Conservation (phyloP, 2,888 invertebrate species). For the Xestia c-nigrum region DNA sequence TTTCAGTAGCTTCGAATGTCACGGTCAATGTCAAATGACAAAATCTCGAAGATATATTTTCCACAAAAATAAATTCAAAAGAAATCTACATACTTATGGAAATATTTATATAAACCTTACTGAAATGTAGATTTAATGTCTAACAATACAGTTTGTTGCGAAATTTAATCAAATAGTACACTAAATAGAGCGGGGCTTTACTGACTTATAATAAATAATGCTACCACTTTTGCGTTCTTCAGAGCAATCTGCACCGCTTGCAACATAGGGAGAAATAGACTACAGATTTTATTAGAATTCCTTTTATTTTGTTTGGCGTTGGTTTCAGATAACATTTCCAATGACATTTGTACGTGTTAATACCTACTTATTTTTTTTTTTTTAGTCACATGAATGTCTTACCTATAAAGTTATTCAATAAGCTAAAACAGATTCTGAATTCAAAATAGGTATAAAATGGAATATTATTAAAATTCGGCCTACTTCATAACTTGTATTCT, state of each 20-base stretch:
- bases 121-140: conserved; percentile 33
- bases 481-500: background rate
- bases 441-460: too few species aligned
- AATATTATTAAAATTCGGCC: background rate
- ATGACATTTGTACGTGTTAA: background rate
- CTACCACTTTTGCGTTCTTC: conserved; percentile 31
- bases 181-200: conserved; percentile 1
- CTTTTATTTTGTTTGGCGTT: conserved; percentile 8
- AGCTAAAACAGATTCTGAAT: background rate
- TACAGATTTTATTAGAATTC: conserved; percentile 13
- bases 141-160: conserved; percentile 19
- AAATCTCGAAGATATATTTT: background rate
- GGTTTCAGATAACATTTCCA: background rate
- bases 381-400: too few species aligned
- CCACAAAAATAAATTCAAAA: background rate
- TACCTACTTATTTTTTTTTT: background rate
- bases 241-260: conserved; percentile 31
- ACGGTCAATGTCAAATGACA: background rate
- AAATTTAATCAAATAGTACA: conserved; percentile 32
- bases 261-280: conserved; percentile 9
- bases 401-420: background rate
- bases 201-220: conserved; percentile 22
- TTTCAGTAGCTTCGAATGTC: background rate
- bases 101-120: conserved; percentile 5
- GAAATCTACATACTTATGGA: conserved; percentile 7